phyloP scores from a whole-genome alignment of 2,888 invertebrate species.

The Hydraecia micacea region DNA sequence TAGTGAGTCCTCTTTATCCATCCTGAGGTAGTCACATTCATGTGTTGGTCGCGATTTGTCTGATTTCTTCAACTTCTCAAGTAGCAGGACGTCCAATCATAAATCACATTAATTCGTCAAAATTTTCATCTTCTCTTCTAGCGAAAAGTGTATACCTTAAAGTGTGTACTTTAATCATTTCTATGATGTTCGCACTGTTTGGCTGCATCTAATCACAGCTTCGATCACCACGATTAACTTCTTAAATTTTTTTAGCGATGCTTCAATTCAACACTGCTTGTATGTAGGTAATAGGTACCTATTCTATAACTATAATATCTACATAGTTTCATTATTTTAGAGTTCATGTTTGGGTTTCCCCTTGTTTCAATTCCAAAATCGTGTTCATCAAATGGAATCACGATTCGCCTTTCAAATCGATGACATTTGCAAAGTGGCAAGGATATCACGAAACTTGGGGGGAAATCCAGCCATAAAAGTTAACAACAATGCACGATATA shows the following conservation, averaged over 20 bases:
- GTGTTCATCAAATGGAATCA: conserved; percentile 80
- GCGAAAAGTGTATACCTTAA: neutral
- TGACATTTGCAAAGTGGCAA: conserved; percentile 86
- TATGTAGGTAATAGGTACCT: neutral
- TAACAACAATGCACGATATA: conserved; percentile 71
- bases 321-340: conserved; percentile 35
- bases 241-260: neutral
- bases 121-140: too few relatives aligned
- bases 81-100: neutral
- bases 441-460: conserved; percentile 84
- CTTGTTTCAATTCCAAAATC: conserved; percentile 79
- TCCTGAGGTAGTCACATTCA: neutral
- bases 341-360: conserved; percentile 75
- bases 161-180: neutral
- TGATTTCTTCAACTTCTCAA: neutral
- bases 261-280: neutral
- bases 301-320: conserved; percentile 3
- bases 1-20: neutral
- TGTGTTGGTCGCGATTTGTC: neutral
- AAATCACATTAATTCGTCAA: neutral
- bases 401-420: conserved; percentile 88
- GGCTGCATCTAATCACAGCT: neutral
- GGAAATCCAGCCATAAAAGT: conserved; percentile 85
- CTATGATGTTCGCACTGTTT: neutral
- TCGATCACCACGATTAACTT: too few relatives aligned